Percentiles rank a stretch among this genome's conserved stretches.
These are phyloP conservation scores for Labia minor DNA, from an alignment of 2,888 invertebrate genomes.

Conservation along the genomic window DNA sequence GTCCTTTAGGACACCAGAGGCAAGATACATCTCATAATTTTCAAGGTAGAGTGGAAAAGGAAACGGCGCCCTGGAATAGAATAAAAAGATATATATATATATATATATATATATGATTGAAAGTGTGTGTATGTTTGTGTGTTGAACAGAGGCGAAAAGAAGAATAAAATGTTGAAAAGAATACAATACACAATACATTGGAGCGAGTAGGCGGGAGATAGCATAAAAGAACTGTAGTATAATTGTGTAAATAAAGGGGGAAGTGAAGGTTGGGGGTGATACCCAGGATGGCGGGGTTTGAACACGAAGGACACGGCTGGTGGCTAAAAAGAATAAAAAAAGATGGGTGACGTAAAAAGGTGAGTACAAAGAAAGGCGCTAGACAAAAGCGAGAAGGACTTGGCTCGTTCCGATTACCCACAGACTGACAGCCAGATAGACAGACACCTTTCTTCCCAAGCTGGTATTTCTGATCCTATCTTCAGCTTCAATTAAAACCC, in stretches of 20 bases:
- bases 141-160: conserved; percentile 18
- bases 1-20: neutral
- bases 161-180: conserved; percentile 25
- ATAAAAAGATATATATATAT: conserved; percentile 23
- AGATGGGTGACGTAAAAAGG: conserved; percentile 21
- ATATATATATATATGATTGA: conserved; percentile 17
- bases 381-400: conserved; percentile 14
- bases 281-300: neutral
- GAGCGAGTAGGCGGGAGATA: conserved; percentile 21
- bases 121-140: neutral
- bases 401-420: conserved; percentile 3
- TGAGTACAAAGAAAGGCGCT: conserved; percentile 21
- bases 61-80: conserved; percentile 22
- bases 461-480: neutral
- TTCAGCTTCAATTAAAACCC: neutral
- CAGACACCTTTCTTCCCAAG: neutral
- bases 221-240: conserved; percentile 26
- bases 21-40: conserved; percentile 25
- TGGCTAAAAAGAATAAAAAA: conserved; percentile 17
- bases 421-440: neutral
- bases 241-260: conserved; percentile 26
- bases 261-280: conserved; percentile 9
- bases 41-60: conserved; percentile 22
- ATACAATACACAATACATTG: conserved; percentile 24
- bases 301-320: conserved; percentile 18